Evolutionary conservation across 2,113 vertebrate genomes (phyloP).

Genomic region (Corythaixoides concolor): DNA sequence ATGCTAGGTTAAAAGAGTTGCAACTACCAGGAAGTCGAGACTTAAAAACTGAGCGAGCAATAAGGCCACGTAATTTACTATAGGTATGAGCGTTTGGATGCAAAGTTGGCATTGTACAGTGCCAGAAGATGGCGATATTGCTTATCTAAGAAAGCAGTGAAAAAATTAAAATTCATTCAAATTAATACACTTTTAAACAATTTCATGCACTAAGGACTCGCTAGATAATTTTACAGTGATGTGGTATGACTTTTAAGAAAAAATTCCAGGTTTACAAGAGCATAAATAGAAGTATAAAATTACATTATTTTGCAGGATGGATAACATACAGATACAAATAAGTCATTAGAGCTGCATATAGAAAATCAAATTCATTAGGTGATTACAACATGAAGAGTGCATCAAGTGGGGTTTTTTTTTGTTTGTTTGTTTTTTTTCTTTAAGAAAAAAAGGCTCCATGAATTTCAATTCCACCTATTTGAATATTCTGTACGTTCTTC

Average conservation of each 20-base stretch:
- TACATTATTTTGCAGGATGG: constrained; percentile 36
- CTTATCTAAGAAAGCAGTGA: constrained; percentile 46
- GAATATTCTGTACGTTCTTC: not conserved
- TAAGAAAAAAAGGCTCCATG: not conserved
- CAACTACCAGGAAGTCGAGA: not conserved
- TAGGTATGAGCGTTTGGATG: not conserved
- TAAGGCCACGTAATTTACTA: not conserved
- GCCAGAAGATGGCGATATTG: constrained; percentile 79
- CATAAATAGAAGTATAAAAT: constrained; percentile 49
- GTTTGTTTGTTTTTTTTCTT: not conserved
- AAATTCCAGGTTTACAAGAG: constrained; percentile 26
- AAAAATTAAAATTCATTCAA: constrained; percentile 33
- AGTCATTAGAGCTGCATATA: not conserved
- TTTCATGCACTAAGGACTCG: constrained; percentile 43
- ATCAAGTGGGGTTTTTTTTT: not conserved
- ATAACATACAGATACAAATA: constrained; percentile 7
- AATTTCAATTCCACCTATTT: not conserved
- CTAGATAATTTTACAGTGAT: constrained; percentile 38
- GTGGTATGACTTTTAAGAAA: constrained; percentile 20
- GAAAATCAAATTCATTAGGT: constrained; percentile 22
- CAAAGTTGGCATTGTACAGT: not conserved
- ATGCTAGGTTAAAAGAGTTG: not conserved
- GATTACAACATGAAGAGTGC: constrained; percentile 1
- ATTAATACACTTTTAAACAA: constrained; percentile 48
- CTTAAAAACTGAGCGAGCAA: not conserved